phyloP scores from a whole-genome alignment of 1,140 invertebrate species.

The Drosophila punjabiensis region DNA sequence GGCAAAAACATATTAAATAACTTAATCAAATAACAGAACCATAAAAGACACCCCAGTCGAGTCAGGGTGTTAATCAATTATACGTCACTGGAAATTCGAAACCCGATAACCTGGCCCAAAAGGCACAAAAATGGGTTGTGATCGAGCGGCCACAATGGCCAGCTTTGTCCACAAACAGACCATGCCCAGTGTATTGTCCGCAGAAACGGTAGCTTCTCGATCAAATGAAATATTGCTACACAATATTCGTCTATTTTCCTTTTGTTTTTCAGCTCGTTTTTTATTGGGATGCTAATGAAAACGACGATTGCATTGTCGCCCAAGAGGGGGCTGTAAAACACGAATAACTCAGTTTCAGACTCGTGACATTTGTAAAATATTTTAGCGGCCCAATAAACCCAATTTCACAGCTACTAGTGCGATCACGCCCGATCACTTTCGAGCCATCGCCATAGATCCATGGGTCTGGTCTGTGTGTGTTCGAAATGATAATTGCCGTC shows the following conservation, averaged over 20 bases:
- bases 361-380: constrained; percentile 81
- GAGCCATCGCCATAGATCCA: background rate
- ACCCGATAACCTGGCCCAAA: constrained; percentile 3
- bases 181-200: constrained; percentile 48
- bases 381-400: constrained; percentile 78
- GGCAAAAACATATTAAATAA: constrained; percentile 62
- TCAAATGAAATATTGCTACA: constrained; percentile 82
- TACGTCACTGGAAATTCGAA: constrained; percentile 58
- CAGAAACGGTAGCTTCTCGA: constrained; percentile 74
- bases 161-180: constrained; percentile 70
- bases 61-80: constrained; percentile 60
- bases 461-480: constrained; percentile 6
- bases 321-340: constrained; percentile 71
- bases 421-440: constrained; percentile 24
- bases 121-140: constrained; percentile 10
- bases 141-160: constrained; percentile 43
- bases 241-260: constrained; percentile 54
- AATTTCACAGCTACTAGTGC: constrained; percentile 67
- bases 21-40: constrained; percentile 68
- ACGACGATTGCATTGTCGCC: constrained; percentile 56
- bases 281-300: constrained; percentile 74
- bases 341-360: constrained; percentile 78
- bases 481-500: constrained; percentile 68
- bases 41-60: constrained; percentile 49
- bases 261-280: constrained; percentile 33